These are phyloP conservation scores for Pedionomus torquatus DNA, from an alignment of 2,113 vertebrate genomes.

Conservation along the genomic window DNA sequence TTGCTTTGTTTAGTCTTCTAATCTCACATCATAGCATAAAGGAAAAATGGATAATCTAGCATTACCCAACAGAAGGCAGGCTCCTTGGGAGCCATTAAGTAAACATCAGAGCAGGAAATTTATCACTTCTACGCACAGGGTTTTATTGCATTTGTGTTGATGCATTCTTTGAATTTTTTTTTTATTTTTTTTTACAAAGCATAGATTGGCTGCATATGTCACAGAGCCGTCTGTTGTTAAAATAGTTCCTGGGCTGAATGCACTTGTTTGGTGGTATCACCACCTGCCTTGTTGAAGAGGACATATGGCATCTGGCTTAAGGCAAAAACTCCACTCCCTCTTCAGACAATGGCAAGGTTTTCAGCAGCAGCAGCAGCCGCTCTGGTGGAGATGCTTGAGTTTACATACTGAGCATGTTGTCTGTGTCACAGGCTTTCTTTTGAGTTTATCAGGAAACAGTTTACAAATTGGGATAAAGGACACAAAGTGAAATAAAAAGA, in stretches of 20 bases:
- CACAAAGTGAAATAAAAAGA: background rate
- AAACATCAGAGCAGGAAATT: background rate
- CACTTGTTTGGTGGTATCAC: background rate
- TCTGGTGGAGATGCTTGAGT: background rate
- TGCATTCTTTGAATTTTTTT: background rate
- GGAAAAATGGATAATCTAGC: background rate
- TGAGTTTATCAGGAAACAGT: background rate
- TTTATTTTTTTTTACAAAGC: background rate
- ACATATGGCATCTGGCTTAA: background rate
- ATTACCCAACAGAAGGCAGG: background rate
- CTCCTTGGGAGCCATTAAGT: background rate
- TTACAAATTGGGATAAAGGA: background rate
- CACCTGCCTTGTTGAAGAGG: background rate
- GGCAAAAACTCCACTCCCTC: background rate
- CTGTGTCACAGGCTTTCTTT: background rate
- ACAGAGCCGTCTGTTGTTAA: background rate
- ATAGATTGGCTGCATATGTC: background rate
- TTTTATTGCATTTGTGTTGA: background rate
- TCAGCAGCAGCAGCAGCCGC: background rate
- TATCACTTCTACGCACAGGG: background rate
- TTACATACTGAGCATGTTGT: background rate
- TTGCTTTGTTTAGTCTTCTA: conserved; percentile 1
- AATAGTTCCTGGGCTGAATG: background rate
- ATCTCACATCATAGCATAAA: background rate
- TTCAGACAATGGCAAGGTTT: background rate